These are phyloP conservation scores for Salticus scenicus DNA, from an alignment of 2,888 invertebrate genomes.

Conservation along the genomic window DNA sequence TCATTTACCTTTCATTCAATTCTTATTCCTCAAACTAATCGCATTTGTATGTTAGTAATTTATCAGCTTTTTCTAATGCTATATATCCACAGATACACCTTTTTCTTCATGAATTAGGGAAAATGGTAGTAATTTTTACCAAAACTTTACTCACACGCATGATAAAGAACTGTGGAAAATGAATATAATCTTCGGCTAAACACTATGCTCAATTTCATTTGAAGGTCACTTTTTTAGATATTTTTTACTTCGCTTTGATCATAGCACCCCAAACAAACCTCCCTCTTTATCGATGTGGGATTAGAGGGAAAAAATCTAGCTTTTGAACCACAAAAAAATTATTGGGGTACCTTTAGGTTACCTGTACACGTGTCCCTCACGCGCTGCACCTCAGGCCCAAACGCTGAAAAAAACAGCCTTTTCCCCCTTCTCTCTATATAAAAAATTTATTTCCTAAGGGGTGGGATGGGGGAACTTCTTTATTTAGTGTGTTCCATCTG, in stretches of 20 bases:
- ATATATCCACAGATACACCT: too few relatives aligned
- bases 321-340: constrained; percentile 1
- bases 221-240: constrained; percentile 30
- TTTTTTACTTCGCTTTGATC: not conserved
- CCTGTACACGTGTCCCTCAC: constrained; percentile 40
- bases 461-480: not conserved
- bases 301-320: constrained; percentile 20
- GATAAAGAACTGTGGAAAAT: too few relatives aligned
- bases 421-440: not conserved
- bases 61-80: too few relatives aligned
- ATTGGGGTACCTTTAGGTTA: constrained; percentile 14
- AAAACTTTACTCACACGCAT: too few relatives aligned
- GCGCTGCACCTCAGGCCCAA: constrained; percentile 50
- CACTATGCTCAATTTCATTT: not conserved
- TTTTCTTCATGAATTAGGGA: too few relatives aligned
- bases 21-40: too few relatives aligned
- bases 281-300: constrained; percentile 3
- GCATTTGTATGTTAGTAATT: too few relatives aligned
- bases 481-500: not conserved
- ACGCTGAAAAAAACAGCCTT: constrained; percentile 15
- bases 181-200: too few relatives aligned
- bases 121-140: too few relatives aligned
- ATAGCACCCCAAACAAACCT: constrained; percentile 38
- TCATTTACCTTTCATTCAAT: too few relatives aligned
- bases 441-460: not conserved